These are phyloP conservation scores for Pimpla rufipes DNA, from an alignment of 2,888 invertebrate species.

Conservation along the genomic window DNA sequence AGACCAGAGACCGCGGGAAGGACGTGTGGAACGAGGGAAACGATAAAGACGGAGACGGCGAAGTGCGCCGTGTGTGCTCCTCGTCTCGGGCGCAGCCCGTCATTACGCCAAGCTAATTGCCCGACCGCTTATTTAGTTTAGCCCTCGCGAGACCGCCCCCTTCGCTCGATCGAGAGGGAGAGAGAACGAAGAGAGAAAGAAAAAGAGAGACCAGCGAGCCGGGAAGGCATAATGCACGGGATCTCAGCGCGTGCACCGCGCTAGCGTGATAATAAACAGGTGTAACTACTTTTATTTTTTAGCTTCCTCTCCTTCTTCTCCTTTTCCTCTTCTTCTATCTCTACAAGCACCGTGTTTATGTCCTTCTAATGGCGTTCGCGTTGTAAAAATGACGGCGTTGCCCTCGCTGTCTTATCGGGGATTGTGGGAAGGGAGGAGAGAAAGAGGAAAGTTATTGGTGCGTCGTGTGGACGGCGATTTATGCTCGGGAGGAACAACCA, in stretches of 20 bases:
- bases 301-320: too few species aligned
- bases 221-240: conserved; percentile 6
- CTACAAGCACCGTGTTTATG: neutral
- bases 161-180: conserved; percentile 41
- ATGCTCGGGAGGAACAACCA: conserved; percentile 35
- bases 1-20: conserved; percentile 32
- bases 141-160: conserved; percentile 62
- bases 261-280: neutral
- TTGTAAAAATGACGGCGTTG: neutral
- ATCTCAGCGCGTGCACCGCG: conserved; percentile 7
- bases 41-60: too few species aligned
- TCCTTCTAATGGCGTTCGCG: neutral
- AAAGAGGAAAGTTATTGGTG: conserved; percentile 15
- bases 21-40: conserved; percentile 3
- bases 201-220: neutral
- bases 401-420: neutral
- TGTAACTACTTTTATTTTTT: neutral
- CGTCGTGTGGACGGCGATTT: conserved; percentile 15
- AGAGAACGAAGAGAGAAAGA: neutral
- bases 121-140: conserved; percentile 73
- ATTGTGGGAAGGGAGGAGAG: neutral
- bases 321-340: neutral
- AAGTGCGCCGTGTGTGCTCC: conserved; percentile 38
- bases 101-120: conserved; percentile 75
- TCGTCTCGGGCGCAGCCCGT: conserved; percentile 68